Evolutionary conservation across 2,888 invertebrate genomes (phyloP), one percentile per base, ranked within the genome.

Genomic region (Cephonodes hylas): DNA sequence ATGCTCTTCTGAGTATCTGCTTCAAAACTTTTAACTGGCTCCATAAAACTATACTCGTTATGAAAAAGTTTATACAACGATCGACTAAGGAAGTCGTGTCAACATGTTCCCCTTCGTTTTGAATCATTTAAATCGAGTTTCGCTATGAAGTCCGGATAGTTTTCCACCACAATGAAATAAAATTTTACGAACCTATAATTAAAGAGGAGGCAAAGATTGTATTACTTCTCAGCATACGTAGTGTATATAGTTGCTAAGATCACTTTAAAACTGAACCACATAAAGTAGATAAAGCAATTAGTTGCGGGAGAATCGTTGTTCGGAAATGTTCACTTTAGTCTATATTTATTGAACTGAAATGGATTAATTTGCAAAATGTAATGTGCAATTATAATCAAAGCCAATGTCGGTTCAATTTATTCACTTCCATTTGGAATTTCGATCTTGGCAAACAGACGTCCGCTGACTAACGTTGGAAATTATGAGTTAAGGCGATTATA

Each of bases 11-110:
- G 34, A 42, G 45, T 64, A 66, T 27, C 44, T 45, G 5, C 15
- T 42, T 6, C 18, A 42, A 22, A 68, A 77, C 74, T 77, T 73
- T 73, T 72, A 76, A 74, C 74, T 71, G 65, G 69, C 64, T 64
- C 57, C 18, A 53, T 45, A 62, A 44, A 66, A 67, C 69, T 59
- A 64, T 6, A 45, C 62, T 66, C 66, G 72, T 68, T 66, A 65
- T 65, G 64, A 66, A 64, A 61, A 63, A 69, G 67, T 71, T 68
- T 15, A 27, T 58, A 60, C 63, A 20, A 53, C 61, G 65, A 42
- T 53, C 31, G 22, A 18, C 31, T 15, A 15, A n/a, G 23, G 48
- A 25, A 13, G n/a, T n/a, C 3, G 15, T 25, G 18, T 38, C 38
- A n/a, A 38, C 38, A 38, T 13, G n/a, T 13, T n/a, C 34, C n/a